A percentile compares a stretch with the other conserved stretches of the same genome.
These are phyloP conservation scores for Linnaemya vulpina DNA, from an alignment of 2,888 invertebrate species.

Conservation along the genomic window DNA sequence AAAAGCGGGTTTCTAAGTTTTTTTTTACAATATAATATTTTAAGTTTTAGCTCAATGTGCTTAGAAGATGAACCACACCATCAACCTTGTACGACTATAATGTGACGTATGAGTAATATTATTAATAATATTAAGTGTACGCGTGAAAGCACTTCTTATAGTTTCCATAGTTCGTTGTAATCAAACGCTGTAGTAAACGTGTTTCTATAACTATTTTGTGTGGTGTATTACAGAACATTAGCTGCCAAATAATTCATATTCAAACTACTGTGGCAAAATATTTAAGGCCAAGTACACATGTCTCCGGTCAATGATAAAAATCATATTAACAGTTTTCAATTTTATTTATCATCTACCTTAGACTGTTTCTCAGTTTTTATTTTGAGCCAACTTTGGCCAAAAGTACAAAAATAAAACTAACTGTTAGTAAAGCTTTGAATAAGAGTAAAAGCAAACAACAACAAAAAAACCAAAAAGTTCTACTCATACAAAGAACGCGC, in stretches of 20 bases:
- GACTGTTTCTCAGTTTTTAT: slow-evolving; percentile 49
- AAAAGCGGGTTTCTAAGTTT: too few species aligned
- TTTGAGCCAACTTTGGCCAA: slow-evolving; percentile 30
- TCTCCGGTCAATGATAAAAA: slow-evolving; percentile 71
- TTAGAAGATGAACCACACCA: too few species aligned
- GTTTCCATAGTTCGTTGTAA: too few species aligned
- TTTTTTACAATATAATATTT: too few species aligned
- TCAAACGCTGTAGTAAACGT: neutral
- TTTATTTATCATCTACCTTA: slow-evolving; percentile 67
- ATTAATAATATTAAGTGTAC: too few species aligned
- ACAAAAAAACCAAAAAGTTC: too few species aligned
- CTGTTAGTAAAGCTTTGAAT: slow-evolving; percentile 44
- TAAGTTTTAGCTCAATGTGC: too few species aligned
- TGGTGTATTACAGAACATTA: slow-evolving; percentile 22
- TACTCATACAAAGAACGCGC: slow-evolving; percentile 51
- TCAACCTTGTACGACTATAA: too few species aligned
- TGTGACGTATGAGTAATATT: too few species aligned
- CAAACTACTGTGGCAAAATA: slow-evolving; percentile 50
- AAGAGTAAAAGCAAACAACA: slow-evolving; percentile 13
- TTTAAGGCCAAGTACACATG: slow-evolving; percentile 79
- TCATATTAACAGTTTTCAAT: slow-evolving; percentile 68
- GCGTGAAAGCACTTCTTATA: too few species aligned
- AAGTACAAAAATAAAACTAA: slow-evolving; percentile 49
- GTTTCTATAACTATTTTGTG: slow-evolving; percentile 14
- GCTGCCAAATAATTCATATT: slow-evolving; percentile 60